Evolutionary conservation across 2,113 vertebrate species (phyloP), one percentile per base, ranked within the genome.

Genomic region (Prietella phreatophila): DNA sequence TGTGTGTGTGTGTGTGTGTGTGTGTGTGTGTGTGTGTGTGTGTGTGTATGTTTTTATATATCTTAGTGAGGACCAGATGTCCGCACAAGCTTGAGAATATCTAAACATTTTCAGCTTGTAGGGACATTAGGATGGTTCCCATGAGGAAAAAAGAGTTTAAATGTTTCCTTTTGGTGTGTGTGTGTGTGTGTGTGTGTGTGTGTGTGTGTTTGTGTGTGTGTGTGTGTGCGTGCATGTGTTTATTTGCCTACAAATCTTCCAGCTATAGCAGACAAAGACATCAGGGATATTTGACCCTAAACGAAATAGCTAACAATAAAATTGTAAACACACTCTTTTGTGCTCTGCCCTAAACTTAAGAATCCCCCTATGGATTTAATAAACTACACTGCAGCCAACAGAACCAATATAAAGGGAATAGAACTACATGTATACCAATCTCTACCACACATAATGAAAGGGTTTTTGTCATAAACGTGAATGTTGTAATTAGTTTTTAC

Each of bases 341-440:
- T 85, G 80, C 36, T 61, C 27, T 78, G 58, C 10, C 58, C 36
- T 63, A 76, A 73, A 80, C 36, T 17, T 53, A 80, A 30, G 22
- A 1, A 65, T 50, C 36, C 56, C 56, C 84, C 69, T 20, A 39
- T 14, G 56, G 88, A 56, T 63, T 76, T 82, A 75, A 89, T 58
- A 17, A 42, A 86, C 33, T 33, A 33, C 19, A 86, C 53, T 69
- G 36, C 58, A 55, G 75, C 47, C 58, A 17, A 22, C 65, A 65
- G 79, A 63, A 86, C 42, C 82, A 84, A 82, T 39, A 36, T 22
- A 75, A 75, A 75, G 61, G 83, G 79, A 89, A 84, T 47, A 42
- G 19, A 71, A 36, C 3, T 39, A 56, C 1, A 10, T 19, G 17
- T 69, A 36, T 2, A 69, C 30, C 25, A n/a, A 27, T 10, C 61